Evolutionary conservation across 2,797 vertebrate genomes (phyloP), one percentile per base, ranked within the genome.

Genomic region (Megaceryle alcyon): DNA sequence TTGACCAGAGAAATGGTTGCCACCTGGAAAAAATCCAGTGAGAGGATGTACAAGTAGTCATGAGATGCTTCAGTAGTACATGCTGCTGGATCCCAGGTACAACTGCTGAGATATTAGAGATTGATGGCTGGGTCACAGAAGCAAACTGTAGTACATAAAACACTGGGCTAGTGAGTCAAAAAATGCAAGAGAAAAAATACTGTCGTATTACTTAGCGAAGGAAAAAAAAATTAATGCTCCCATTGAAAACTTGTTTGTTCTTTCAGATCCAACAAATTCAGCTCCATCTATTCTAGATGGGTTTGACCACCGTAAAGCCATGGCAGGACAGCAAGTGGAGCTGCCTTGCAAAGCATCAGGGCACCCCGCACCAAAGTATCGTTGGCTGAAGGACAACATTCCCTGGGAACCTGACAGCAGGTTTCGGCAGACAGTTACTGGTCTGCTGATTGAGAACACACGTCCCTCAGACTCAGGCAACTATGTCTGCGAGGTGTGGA

Each of bases 401-500:
- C 99, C 99, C 73, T 97, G 99, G 98, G 99, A 99, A 96, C 98
- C 99, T 31, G 99, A 99, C 97, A 99, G 98, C 96, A 98, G 99
- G 92, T 99, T 99, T 97, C 98, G 99, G 53, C 99, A 99, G 96
- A 99, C 99, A 9, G 97, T 98, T 90, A 99, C 98, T 0, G 99
- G 99, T 69, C 97, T 99, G 88, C 98, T 99, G 92, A 99, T 99
- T 12, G 99, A 99, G 97, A 99, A 98, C 93, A 96, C 98, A 0
- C 98, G 99, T 86, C 98, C 99, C 75, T 98, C 98, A 4, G 99
- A 99, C 97, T 98, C 98, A 3, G 99, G 99, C 95, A 99, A 97
- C 80, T 99, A 99, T 0, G 99, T 99, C 51, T 99, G 99, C 22
- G 99, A 99, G 97, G 99, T 99, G 95, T 99, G 99, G 99, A 99